Percentiles rank a stretch among this genome's conserved stretches.
Evolutionary conservation across 2,113 vertebrate species (phyloP).

Genomic region (Agapornis roseicollis): DNA sequence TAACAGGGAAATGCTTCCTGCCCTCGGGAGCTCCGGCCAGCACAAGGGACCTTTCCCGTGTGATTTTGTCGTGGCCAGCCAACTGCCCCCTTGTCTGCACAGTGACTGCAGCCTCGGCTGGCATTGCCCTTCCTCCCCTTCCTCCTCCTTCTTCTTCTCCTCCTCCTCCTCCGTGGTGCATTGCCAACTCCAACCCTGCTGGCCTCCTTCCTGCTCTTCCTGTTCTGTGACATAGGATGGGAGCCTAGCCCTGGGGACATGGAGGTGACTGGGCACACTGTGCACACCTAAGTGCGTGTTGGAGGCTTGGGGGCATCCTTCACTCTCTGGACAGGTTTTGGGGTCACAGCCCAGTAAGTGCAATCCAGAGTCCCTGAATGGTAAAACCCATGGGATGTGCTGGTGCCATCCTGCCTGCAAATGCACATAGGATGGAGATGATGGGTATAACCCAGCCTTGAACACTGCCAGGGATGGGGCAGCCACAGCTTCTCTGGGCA

Average conservation of each 20-base stretch:
- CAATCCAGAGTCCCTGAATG: background rate
- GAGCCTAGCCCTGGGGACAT: rapidly evolving
- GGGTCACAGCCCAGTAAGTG: background rate
- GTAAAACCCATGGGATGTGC: rapidly evolving
- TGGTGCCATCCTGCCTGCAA: rapidly evolving
- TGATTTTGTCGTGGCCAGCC: rapidly evolving
- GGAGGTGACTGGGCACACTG: background rate
- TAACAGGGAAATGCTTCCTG: background rate
- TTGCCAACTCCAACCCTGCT: rapidly evolving
- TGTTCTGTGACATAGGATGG: background rate
- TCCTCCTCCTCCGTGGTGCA: rapidly evolving
- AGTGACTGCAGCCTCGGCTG: rapidly evolving
- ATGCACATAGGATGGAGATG: rapidly evolving
- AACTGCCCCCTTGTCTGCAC: background rate
- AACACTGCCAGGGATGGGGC: background rate
- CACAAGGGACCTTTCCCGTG: background rate
- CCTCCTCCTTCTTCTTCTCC: background rate
- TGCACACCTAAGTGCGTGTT: rapidly evolving
- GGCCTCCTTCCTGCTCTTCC: rapidly evolving
- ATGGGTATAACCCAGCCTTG: rapidly evolving
- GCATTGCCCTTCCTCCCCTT: background rate
- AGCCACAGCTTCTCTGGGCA: background rate
- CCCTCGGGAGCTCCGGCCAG: background rate
- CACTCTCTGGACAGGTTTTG: background rate
- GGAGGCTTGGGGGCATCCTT: rapidly evolving